These are phyloP conservation scores for Fistularia tabacaria DNA, from an alignment of 2,797 vertebrate species.

Conservation along the genomic window DNA sequence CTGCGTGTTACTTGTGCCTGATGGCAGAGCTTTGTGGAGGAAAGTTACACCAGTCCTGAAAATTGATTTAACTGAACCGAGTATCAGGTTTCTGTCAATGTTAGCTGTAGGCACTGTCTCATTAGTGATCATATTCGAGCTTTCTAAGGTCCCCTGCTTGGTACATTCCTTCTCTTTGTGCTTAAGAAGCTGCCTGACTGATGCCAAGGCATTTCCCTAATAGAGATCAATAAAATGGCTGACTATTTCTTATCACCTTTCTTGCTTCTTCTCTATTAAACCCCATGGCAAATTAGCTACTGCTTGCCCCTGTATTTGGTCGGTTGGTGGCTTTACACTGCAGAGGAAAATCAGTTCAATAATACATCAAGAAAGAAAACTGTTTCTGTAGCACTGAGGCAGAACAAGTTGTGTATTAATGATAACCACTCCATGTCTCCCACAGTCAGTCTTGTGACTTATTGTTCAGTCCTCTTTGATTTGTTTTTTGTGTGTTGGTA, in stretches of 20 bases:
- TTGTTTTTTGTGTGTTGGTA: background rate
- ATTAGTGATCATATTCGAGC: no score
- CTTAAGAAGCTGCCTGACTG: no score
- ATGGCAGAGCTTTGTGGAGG: no score
- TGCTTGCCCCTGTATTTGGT: conserved; percentile 43
- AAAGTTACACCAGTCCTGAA: no score
- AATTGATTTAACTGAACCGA: no score
- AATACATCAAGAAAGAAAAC: conserved; percentile 38
- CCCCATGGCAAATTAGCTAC: conserved; percentile 18
- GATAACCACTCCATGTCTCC: conserved; percentile 18
- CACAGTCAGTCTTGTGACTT: conserved; percentile 47
- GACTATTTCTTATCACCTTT: conserved; percentile 53
- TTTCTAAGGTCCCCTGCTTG: no score
- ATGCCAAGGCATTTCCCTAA: no score
- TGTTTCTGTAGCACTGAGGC: conserved; percentile 35
- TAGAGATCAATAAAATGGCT: conserved; percentile 46
- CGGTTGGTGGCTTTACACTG: conserved; percentile 37
- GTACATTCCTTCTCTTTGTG: no score
- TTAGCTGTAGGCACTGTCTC: no score
- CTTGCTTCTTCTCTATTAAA: conserved; percentile 13
- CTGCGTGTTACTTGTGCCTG: no score
- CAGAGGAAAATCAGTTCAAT: conserved; percentile 45
- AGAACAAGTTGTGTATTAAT: conserved; percentile 35
- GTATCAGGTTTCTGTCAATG: no score
- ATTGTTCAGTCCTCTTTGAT: conserved; percentile 6